Evolutionary conservation across 2,797 vertebrate genomes (phyloP).

Genomic region (Microctenopoma stevenorrisi): DNA sequence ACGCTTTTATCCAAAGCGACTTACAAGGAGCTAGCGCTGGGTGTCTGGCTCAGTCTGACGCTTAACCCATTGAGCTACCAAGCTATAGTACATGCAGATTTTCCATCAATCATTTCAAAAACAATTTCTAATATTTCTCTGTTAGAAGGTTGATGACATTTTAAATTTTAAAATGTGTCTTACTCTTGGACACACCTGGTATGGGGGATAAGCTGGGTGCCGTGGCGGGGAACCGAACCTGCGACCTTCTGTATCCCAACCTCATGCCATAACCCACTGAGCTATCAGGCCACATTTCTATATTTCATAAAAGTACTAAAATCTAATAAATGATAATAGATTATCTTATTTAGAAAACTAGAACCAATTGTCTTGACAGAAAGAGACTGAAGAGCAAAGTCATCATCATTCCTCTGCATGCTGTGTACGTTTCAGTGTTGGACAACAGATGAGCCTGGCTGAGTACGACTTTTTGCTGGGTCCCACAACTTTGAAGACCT

Average conservation of each 20-base stretch:
- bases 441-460: slow-evolving; percentile 32
- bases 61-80: too few species aligned
- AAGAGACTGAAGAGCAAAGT: slow-evolving; percentile 23
- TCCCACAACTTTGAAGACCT: too few species aligned
- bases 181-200: too few species aligned
- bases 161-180: too few species aligned
- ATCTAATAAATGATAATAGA: slow-evolving; percentile 20
- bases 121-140: background rate
- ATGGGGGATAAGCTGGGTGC: too few species aligned
- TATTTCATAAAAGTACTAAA: slow-evolving; percentile 7
- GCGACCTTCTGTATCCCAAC: too few species aligned
- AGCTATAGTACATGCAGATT: too few species aligned
- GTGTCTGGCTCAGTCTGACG: too few species aligned
- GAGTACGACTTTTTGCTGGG: slow-evolving; percentile 13
- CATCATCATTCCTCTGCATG: slow-evolving; percentile 15
- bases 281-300: background rate
- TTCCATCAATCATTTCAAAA: background rate
- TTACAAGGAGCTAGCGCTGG: too few species aligned
- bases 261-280: too few species aligned
- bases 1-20: too few species aligned
- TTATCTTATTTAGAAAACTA: slow-evolving; percentile 15
- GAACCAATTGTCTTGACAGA: slow-evolving; percentile 22
- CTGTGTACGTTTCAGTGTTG: slow-evolving; percentile 4
- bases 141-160: slow-evolving; percentile 2
- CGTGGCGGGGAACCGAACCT: too few species aligned